These are phyloP conservation scores for Psophia crepitans DNA, from an alignment of 2,113 vertebrate genomes.

Conservation along the genomic window DNA sequence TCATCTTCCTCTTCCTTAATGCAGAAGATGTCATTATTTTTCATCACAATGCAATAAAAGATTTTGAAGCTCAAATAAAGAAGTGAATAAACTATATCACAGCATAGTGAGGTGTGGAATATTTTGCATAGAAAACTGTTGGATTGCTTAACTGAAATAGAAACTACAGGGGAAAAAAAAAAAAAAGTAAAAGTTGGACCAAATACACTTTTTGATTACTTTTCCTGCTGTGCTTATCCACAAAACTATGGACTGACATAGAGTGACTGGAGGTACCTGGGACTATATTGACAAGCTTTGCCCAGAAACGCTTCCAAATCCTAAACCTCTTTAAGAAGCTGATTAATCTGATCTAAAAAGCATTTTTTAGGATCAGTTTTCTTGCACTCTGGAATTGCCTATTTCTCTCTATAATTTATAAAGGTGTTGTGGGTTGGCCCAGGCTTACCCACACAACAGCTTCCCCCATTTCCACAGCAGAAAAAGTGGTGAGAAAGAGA, in stretches of 20 bases:
- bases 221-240: neutral
- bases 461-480: accelerated
- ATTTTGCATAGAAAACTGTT: neutral
- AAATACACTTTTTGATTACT: neutral
- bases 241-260: neutral
- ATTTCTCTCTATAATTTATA: neutral
- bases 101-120: accelerated
- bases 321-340: neutral
- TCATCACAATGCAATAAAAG: neutral
- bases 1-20: neutral
- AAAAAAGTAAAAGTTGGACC: neutral
- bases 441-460: neutral
- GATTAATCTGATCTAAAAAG: neutral
- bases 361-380: neutral
- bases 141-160: neutral
- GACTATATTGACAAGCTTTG: neutral
- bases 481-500: neutral
- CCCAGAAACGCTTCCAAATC: neutral
- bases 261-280: neutral
- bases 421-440: neutral
- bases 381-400: neutral
- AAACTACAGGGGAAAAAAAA: neutral
- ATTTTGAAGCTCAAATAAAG: neutral
- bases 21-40: neutral
- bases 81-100: neutral